phyloP scores from a whole-genome alignment of 2,113 vertebrate genomes.

The Cyanistes caeruleus region DNA sequence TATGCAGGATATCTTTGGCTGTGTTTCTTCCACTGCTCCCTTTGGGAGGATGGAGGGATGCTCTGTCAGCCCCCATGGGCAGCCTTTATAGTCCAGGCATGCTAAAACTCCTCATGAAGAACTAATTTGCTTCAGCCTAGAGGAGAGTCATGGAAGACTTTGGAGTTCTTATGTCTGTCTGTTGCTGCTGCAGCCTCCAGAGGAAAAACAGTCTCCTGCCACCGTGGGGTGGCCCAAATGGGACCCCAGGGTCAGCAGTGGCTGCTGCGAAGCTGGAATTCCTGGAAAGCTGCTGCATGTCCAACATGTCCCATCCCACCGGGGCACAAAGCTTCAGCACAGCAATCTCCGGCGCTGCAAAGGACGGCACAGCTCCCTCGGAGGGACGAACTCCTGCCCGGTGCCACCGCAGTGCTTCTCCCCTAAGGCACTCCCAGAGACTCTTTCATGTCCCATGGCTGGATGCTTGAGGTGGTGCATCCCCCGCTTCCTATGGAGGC shows the following conservation, averaged over 20 bases:
- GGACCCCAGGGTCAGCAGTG: background rate
- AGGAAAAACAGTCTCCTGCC: background rate
- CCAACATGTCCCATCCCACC: rapidly evolving
- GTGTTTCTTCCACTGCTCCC: background rate
- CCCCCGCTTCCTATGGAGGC: too few species aligned
- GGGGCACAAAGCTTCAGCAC: rapidly evolving
- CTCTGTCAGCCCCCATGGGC: background rate
- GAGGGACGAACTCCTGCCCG: rapidly evolving
- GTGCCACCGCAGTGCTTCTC: rapidly evolving
- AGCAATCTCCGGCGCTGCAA: rapidly evolving
- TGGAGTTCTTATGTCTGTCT: background rate
- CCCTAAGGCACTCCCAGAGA: rapidly evolving
- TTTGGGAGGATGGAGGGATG: background rate
- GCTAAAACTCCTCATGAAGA: background rate
- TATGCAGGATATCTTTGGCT: background rate
- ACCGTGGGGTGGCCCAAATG: rapidly evolving
- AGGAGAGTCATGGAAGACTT: background rate
- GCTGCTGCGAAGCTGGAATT: background rate
- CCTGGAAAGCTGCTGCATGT: background rate
- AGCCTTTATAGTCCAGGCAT: background rate
- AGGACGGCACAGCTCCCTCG: background rate
- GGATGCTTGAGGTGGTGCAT: background rate
- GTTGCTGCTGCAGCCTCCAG: background rate
- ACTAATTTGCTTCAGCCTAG: background rate
- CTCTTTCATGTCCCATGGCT: rapidly evolving